Percentiles rank a stretch among this genome's conserved stretches.
These are phyloP conservation scores for Odocoileus virginianus DNA, from an alignment of 2,113 vertebrate species.

Conservation along the genomic window DNA sequence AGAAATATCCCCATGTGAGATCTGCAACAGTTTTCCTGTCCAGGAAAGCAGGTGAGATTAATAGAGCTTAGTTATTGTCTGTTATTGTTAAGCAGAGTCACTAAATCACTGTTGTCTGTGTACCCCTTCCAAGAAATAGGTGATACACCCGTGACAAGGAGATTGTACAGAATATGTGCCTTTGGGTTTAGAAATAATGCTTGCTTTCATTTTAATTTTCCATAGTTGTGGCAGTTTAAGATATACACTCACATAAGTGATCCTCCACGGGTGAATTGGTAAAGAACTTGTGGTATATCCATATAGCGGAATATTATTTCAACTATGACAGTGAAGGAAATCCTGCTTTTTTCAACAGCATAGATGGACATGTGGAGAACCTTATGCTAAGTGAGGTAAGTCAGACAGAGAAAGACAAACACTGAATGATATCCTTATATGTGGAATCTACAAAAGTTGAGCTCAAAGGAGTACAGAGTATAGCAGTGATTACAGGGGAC, in stretches of 20 bases:
- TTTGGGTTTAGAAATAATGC: background rate
- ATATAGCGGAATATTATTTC: background rate
- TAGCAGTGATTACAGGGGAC: background rate
- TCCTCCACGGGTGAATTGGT: background rate
- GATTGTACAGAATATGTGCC: background rate
- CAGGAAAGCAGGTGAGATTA: background rate
- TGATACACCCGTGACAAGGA: background rate
- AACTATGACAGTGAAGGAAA: background rate
- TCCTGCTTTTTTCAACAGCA: background rate
- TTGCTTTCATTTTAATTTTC: background rate
- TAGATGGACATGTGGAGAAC: background rate
- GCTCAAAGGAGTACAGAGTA: background rate
- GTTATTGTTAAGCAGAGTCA: background rate
- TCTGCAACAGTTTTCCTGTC: background rate
- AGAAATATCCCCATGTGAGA: background rate
- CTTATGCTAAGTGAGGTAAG: background rate
- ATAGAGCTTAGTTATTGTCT: background rate
- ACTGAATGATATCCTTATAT: background rate
- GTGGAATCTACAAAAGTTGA: background rate
- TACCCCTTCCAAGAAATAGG: background rate
- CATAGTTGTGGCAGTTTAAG: background rate
- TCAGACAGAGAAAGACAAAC: background rate
- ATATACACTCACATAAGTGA: background rate
- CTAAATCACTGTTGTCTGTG: background rate
- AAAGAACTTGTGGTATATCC: background rate